Evolutionary conservation across 2,113 vertebrate genomes (phyloP).

Genomic region (Muscicapa adusta): DNA sequence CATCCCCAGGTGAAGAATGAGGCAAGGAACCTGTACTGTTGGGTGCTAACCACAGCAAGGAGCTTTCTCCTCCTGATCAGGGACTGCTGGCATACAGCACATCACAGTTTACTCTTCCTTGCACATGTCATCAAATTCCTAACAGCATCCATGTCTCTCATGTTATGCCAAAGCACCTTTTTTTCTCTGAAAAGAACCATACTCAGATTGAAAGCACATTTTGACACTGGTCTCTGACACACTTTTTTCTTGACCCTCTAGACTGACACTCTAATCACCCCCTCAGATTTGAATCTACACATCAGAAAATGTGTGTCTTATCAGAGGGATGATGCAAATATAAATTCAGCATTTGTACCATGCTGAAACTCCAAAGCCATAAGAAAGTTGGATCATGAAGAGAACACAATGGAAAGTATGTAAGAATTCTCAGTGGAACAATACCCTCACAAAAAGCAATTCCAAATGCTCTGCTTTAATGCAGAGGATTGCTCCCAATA

Average conservation of each 20-base stretch:
- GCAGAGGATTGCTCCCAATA: neutral
- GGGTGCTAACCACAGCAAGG: neutral
- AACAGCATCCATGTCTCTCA: neutral
- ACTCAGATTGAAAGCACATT: neutral
- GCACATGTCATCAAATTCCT: neutral
- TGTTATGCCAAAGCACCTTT: neutral
- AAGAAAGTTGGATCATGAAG: neutral
- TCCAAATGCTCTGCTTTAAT: neutral
- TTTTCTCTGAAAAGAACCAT: neutral
- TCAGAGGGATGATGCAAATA: neutral
- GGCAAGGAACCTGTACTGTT: neutral
- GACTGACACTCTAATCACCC: neutral
- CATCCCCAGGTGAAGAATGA: neutral
- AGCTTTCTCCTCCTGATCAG: neutral
- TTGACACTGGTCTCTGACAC: neutral
- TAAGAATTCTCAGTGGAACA: neutral
- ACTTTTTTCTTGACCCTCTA: neutral
- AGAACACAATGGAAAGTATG: neutral
- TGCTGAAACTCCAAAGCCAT: neutral
- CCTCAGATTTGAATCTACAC: neutral
- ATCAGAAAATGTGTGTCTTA: neutral
- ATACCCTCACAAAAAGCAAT: neutral
- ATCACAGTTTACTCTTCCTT: neutral
- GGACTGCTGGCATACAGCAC: neutral
- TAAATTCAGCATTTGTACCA: neutral